Evolutionary conservation across 2,888 invertebrate species (phyloP), one percentile per base, ranked within the genome.

Genomic region (Drosophila meridiana): DNA sequence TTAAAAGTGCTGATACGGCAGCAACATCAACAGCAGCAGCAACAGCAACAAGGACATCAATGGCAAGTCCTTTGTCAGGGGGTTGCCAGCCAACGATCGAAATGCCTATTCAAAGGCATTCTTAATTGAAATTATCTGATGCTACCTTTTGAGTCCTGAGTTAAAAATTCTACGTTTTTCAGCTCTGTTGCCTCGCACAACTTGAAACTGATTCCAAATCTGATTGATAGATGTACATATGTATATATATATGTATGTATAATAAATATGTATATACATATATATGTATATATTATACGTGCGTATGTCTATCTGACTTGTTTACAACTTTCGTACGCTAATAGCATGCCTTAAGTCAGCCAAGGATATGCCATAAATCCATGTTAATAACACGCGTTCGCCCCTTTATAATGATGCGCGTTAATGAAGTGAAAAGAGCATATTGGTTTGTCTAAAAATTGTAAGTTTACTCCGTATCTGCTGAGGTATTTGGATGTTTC

Each of bases 51-150:
- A 76, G 82, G 81, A 85, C 84, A 77, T 73, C 89, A 85, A 83
- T 87, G 79, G 73, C 69, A 58, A 69, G 53, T 56, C 71, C 69
- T 78, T 83, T 86, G 68, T 69, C 66, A 6, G 56, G 70, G 76
- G 78, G 84, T 87, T 82, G 85, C 80, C 73, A 80, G 70, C 63
- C 63, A 69, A 78, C 73, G 45, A 77, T 28, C 69, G 71, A 76
- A 86, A 86, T 75, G 74, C 71, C 75, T 52, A 72, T 78, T 80
- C 76, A 90, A 90, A 90, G 78, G 74, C 77, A 85, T 78, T 87
- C 83, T 89, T 87, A 90, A 87, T 87, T 87, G 87, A 87, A 87
- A 90, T 87, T 86, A 88, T 89, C 84, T 73, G 87, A 76, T 89
- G 75, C 80, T 83, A 79, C 79, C 89, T 83, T 78, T 73, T 13